Percentiles rank a stretch among this genome's conserved stretches.
Conservation (phyloP, 2,113 vertebrate genomes). For the Sylvilagus bachmani region DNA sequence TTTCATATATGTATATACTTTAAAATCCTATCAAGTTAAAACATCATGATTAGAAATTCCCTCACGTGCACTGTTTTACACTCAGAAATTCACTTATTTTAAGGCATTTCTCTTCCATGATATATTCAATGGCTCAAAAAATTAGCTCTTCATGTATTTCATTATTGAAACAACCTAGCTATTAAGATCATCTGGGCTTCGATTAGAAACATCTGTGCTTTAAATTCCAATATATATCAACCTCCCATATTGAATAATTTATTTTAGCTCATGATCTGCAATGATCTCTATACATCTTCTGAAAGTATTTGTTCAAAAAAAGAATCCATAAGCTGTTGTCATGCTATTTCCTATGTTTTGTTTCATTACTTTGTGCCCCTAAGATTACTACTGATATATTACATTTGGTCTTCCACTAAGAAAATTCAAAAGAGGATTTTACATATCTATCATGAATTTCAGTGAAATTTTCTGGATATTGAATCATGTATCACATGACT, state of each 20-base stretch:
- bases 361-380: background rate
- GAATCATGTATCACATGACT: background rate
- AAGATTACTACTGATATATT: background rate
- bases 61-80: slow-evolving; percentile 27
- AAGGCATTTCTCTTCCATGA: background rate
- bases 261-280: background rate
- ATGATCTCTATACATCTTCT: background rate
- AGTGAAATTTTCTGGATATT: slow-evolving; percentile 21
- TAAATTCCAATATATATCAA: background rate
- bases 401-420: slow-evolving; percentile 19
- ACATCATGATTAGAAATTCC: background rate
- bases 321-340: background rate
- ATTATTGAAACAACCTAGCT: slow-evolving; percentile 30
- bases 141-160: slow-evolving; percentile 7
- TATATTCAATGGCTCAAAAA: background rate
- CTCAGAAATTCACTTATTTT: slow-evolving; percentile 20
- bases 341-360: slow-evolving; percentile 14
- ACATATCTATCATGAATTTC: background rate
- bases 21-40: background rate
- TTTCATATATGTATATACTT: background rate
- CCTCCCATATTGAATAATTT: background rate
- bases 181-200: background rate
- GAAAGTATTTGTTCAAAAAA: background rate
- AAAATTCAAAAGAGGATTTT: slow-evolving; percentile 8
- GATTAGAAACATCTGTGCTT: background rate